Evolutionary conservation across 92 coral and sea anemone species (phyloP), one percentile per base, ranked within the genome.

Genomic region (Epizoanthus illoricatus): DNA sequence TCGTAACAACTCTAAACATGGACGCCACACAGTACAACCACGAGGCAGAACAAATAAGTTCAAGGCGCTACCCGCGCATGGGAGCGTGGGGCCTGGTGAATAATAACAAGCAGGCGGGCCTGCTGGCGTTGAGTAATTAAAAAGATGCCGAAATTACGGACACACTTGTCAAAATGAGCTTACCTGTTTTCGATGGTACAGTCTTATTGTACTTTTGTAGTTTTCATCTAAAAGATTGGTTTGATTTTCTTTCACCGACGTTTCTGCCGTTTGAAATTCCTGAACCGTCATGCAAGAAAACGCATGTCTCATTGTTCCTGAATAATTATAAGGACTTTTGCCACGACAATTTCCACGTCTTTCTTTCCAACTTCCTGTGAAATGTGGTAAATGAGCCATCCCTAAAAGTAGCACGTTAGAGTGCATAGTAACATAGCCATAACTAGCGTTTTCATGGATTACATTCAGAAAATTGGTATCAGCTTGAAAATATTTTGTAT

Each of bases 161-260:
- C 10, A 10, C 15, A 52, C 0, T 52, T 52, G 56, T 10, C 56
- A 52, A 52, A 52, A 52, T 52, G 13, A 52, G 11, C 10, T 68
- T 68, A 68, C 73, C 73, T 68, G 9, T 19, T 68, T 68, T 66
- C 71, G 71, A 68, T 39, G 73, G 4, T 68, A n/a, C 40, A 39
- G 40, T 68, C 12, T 16, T 39, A 68, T 33, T 1, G 28, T 68
- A 21, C 23, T 16, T 9, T 68, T 68, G 4, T 33, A 68, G 28
- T 4, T 39, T 39, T 18, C 49, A 39, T 4, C 23, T 39, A 24
- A 39, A 68, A 5, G n/a, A 68, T 39, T 39, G 52, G 52, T 7
- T 16, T 68, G 73, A 13, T 5, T 68, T 68, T 39, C 49, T 39
- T 68, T 13, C 49, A 9, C 19, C 20, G 10, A 39, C 19, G 10